A percentile compares a stretch with the other conserved stretches of the same genome.
Conservation (phyloP, 2,888 invertebrate species). For the Ophion costatus region DNA sequence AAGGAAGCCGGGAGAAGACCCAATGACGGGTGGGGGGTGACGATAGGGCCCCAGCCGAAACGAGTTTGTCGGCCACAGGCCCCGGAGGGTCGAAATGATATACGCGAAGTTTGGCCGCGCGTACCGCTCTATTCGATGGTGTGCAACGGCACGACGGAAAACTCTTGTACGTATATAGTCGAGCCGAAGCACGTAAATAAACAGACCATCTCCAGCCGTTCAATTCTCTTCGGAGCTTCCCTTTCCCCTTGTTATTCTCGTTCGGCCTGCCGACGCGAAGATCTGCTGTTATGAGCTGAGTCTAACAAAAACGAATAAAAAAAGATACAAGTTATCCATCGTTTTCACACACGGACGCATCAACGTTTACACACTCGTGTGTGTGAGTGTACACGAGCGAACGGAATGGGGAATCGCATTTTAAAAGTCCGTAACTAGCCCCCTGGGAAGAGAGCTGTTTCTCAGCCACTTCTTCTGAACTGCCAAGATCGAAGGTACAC, state of each 20-base stretch:
- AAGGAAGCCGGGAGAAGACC: slow-evolving; percentile 5
- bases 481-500: slow-evolving; percentile 53
- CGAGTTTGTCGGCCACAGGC: slow-evolving; percentile 51
- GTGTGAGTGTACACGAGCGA: slow-evolving; percentile 26
- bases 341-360: slow-evolving; percentile 4
- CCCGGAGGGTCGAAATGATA: slow-evolving; percentile 37
- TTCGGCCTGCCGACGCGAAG: slow-evolving; percentile 15
- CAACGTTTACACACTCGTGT: not conserved
- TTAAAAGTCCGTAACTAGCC: slow-evolving; percentile 66
- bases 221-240: slow-evolving; percentile 49
- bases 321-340: slow-evolving; percentile 17
- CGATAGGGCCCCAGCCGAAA: slow-evolving; percentile 42
- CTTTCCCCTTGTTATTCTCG: slow-evolving; percentile 13
- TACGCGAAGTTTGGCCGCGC: slow-evolving; percentile 14
- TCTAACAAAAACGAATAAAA: slow-evolving; percentile 15
- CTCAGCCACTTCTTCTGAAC: slow-evolving; percentile 65
- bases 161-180: slow-evolving; percentile 36
- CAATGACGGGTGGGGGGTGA: slow-evolving; percentile 21
- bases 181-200: slow-evolving; percentile 62
- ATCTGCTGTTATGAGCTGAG: slow-evolving; percentile 10
- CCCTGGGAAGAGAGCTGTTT: slow-evolving; percentile 68
- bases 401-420: slow-evolving; percentile 62
- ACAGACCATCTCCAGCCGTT: slow-evolving; percentile 60
- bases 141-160: slow-evolving; percentile 17
- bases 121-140: slow-evolving; percentile 62